phyloP scores from a whole-genome alignment of 1,140 invertebrate species.

The Calephelis nemesis region DNA sequence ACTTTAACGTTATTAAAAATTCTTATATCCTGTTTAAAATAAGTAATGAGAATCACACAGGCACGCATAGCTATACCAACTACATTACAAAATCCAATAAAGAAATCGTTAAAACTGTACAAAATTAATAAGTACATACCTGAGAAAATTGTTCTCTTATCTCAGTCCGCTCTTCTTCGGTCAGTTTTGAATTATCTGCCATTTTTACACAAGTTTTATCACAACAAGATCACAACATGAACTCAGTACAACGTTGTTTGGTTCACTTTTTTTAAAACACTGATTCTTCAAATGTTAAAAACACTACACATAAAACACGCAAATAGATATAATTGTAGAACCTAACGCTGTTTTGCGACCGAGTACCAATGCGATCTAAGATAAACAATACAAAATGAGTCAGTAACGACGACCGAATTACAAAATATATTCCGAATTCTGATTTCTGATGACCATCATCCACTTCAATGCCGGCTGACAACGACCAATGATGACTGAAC shows the following conservation, averaged over 20 bases:
- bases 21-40: not conserved
- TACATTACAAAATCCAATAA: slow-evolving; percentile 21
- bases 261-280: slow-evolving; percentile 27
- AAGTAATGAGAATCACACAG: not conserved
- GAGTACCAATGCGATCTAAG: not conserved
- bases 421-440: slow-evolving; percentile 1
- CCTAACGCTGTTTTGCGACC: not conserved
- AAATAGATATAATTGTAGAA: not conserved
- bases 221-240: slow-evolving; percentile 65
- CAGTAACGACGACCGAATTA: not conserved
- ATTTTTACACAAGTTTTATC: slow-evolving; percentile 62
- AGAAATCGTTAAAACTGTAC: slow-evolving; percentile 28
- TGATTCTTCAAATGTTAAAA: slow-evolving; percentile 28
- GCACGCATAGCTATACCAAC: not conserved
- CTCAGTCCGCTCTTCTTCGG: slow-evolving; percentile 71
- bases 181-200: slow-evolving; percentile 77
- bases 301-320: slow-evolving; percentile 40
- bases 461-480: not conserved
- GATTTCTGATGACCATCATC: not conserved
- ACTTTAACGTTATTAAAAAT: not conserved
- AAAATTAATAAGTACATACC: slow-evolving; percentile 41
- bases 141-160: slow-evolving; percentile 75
- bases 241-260: slow-evolving; percentile 35
- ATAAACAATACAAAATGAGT: slow-evolving; percentile 16
- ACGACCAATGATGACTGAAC: too few relatives aligned